A percentile compares a stretch with the other conserved stretches of the same genome.
These are phyloP conservation scores for Andrena camellia DNA, from an alignment of 2,888 invertebrate species.

Conservation along the genomic window DNA sequence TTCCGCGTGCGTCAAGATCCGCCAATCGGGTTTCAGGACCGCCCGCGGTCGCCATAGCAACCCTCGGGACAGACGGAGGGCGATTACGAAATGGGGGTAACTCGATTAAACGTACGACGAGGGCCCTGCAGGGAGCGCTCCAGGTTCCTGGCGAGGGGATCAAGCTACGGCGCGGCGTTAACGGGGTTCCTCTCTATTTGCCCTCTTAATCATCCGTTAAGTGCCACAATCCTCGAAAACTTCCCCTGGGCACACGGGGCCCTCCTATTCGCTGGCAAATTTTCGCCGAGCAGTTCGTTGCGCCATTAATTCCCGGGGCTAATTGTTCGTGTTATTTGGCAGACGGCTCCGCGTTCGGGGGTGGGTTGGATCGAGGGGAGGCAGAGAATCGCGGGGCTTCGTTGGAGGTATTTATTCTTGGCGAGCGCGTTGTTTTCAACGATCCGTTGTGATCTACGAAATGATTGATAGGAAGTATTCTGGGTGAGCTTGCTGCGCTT, in stretches of 20 bases:
- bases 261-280: slow-evolving; percentile 17
- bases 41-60: slow-evolving; percentile 80
- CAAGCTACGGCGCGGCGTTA: slow-evolving; percentile 46
- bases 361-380: neutral
- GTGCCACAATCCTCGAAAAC: slow-evolving; percentile 75
- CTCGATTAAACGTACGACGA: slow-evolving; percentile 81
- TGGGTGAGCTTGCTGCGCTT: no score
- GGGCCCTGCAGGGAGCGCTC: slow-evolving; percentile 56
- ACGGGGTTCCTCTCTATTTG: slow-evolving; percentile 79
- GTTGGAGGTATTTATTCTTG: neutral
- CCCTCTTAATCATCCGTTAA: slow-evolving; percentile 84
- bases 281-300: slow-evolving; percentile 1
- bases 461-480: neutral
- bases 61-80: slow-evolving; percentile 76
- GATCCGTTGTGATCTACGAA: neutral
- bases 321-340: slow-evolving; percentile 32
- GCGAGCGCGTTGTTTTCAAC: no score
- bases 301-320: slow-evolving; percentile 31
- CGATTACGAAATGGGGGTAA: slow-evolving; percentile 84
- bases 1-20: slow-evolving; percentile 72
- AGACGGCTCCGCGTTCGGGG: neutral
- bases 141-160: slow-evolving; percentile 32
- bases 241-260: slow-evolving; percentile 54
- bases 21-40: slow-evolving; percentile 75
- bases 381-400: neutral